Conservation (phyloP, 2,888 invertebrate species). For the Thyatira batis region DNA sequence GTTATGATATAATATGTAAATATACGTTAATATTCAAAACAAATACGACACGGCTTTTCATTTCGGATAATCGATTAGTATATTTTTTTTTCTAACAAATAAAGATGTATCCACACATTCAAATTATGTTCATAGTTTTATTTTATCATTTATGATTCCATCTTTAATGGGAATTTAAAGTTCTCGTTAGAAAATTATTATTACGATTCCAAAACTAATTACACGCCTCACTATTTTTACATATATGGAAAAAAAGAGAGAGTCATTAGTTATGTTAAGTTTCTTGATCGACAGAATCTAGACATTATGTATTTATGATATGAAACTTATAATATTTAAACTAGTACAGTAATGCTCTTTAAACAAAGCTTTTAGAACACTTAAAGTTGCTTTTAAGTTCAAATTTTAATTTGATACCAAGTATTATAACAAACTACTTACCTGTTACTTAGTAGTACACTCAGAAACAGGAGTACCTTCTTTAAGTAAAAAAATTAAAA, state of each 20-base stretch:
- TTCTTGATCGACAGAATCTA: too few relatives aligned
- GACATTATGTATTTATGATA: too few relatives aligned
- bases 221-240: too few relatives aligned
- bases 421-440: background rate
- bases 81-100: slow-evolving; percentile 40
- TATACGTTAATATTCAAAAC: slow-evolving; percentile 58
- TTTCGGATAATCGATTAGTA: slow-evolving; percentile 17
- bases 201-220: too few relatives aligned
- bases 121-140: slow-evolving; percentile 1
- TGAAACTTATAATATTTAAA: background rate
- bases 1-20: slow-evolving; percentile 53
- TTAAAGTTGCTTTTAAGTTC: background rate
- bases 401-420: background rate
- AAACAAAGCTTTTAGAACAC: background rate
- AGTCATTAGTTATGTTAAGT: too few relatives aligned
- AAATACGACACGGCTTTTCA: slow-evolving; percentile 14
- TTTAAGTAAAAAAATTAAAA: too few relatives aligned
- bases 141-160: background rate
- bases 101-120: slow-evolving; percentile 65
- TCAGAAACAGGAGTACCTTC: too few relatives aligned
- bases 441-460: background rate
- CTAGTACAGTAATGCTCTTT: background rate
- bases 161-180: background rate
- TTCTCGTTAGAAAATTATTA: too few relatives aligned
- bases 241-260: too few relatives aligned